Evolutionary conservation across 2,113 vertebrate genomes (phyloP).

Genomic region (Polyodon spathula): DNA sequence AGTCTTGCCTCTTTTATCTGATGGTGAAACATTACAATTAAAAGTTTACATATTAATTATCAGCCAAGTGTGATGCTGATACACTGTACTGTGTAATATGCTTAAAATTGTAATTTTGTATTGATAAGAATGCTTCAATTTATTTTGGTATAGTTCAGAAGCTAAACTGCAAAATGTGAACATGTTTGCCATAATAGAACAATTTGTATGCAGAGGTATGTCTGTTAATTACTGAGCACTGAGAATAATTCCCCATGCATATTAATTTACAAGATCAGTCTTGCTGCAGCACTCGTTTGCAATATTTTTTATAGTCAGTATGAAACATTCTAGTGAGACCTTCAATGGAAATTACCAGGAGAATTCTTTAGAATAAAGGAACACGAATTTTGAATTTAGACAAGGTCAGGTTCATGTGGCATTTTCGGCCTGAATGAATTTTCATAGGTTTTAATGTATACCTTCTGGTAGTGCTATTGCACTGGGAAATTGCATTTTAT

Average conservation of each 20-base stretch:
- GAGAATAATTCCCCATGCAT: constrained; percentile 1
- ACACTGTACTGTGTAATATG: too few species aligned
- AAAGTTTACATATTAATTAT: too few species aligned
- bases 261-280: not conserved
- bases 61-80: too few species aligned
- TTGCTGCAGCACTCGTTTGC: not conserved
- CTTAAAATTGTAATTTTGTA: not conserved
- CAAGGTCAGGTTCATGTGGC: not conserved
- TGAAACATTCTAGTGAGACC: not conserved
- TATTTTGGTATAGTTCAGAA: not conserved
- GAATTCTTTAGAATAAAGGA: not conserved
- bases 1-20: too few species aligned
- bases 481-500: constrained; percentile 3
- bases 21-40: too few species aligned
- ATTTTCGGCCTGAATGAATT: not conserved
- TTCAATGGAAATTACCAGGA: not conserved
- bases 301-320: not conserved
- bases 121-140: not conserved
- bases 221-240: constrained; percentile 1
- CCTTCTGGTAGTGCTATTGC: not conserved
- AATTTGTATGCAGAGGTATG: constrained; percentile 5
- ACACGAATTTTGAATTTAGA: not conserved
- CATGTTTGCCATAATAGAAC: not conserved
- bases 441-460: not conserved
- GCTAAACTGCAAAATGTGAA: not conserved